Percentiles rank a stretch among this genome's conserved stretches.
phyloP scores from a whole-genome alignment of 2,888 invertebrate genomes.

The Parnassius apollo region DNA sequence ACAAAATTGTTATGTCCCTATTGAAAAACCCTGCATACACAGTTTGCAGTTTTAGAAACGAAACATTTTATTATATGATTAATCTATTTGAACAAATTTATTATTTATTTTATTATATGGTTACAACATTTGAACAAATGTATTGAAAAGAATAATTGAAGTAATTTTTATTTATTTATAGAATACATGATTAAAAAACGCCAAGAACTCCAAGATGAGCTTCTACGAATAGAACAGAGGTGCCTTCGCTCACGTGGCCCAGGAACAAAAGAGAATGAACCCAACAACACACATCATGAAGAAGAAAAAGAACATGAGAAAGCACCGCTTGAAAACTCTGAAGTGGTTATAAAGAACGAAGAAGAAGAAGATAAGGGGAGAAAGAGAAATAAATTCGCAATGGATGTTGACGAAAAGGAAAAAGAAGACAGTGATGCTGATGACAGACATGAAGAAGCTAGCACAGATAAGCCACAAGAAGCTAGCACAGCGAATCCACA shows the following conservation, averaged over 20 bases:
- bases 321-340: constrained; percentile 26
- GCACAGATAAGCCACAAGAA: constrained; percentile 31
- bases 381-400: constrained; percentile 67
- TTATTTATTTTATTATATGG: too few species aligned
- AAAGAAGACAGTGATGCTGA: constrained; percentile 72
- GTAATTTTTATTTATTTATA: constrained; percentile 42
- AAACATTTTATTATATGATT: too few species aligned
- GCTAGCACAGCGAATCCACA: constrained; percentile 26
- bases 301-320: constrained; percentile 25
- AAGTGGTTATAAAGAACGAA: constrained; percentile 27
- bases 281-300: constrained; percentile 33
- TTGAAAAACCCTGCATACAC: too few species aligned
- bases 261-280: constrained; percentile 61
- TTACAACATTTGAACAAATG: too few species aligned
- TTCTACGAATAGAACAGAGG: constrained; percentile 83
- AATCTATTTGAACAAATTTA: too few species aligned
- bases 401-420: constrained; percentile 59
- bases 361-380: constrained; percentile 45
- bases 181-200: constrained; percentile 84
- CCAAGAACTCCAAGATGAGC: constrained; percentile 83
- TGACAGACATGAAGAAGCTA: constrained; percentile 49
- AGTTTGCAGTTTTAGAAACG: too few species aligned
- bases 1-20: too few species aligned
- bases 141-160: background rate
- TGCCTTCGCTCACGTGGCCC: constrained; percentile 57